These are phyloP conservation scores for Coremacera marginata DNA, from an alignment of 2,888 invertebrate genomes.

Conservation along the genomic window DNA sequence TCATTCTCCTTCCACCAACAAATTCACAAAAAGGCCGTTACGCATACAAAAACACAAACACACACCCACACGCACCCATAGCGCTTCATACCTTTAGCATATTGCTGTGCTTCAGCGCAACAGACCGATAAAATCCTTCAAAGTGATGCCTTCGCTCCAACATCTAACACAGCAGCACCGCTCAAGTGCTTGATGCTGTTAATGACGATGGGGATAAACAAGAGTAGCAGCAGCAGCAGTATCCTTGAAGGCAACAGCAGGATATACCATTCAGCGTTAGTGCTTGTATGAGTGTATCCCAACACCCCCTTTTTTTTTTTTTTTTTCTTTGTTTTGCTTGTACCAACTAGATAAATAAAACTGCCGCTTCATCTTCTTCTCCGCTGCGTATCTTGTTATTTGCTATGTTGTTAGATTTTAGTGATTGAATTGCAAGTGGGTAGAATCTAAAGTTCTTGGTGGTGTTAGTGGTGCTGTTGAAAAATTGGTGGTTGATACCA, in stretches of 20 bases:
- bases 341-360: background rate
- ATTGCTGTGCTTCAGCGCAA: slow-evolving; percentile 4
- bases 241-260: background rate
- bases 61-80: slow-evolving; percentile 6
- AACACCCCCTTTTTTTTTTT: background rate
- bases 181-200: background rate
- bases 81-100: background rate
- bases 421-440: slow-evolving; percentile 2
- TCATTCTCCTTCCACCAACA: background rate
- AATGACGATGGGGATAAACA: background rate
- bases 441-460: no score
- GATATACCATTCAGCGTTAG: background rate
- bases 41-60: background rate
- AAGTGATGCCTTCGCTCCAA: background rate
- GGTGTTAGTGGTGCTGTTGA: no score
- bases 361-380: background rate
- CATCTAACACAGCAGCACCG: background rate
- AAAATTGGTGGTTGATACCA: no score
- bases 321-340: background rate
- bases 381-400: no score
- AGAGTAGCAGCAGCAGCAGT: background rate
- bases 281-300: background rate
- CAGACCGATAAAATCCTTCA: slow-evolving; percentile 28
- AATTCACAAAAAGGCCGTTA: background rate
- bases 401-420: no score